Conservation (phyloP, 1,140 invertebrate genomes). For the Micrasema minimum region DNA sequence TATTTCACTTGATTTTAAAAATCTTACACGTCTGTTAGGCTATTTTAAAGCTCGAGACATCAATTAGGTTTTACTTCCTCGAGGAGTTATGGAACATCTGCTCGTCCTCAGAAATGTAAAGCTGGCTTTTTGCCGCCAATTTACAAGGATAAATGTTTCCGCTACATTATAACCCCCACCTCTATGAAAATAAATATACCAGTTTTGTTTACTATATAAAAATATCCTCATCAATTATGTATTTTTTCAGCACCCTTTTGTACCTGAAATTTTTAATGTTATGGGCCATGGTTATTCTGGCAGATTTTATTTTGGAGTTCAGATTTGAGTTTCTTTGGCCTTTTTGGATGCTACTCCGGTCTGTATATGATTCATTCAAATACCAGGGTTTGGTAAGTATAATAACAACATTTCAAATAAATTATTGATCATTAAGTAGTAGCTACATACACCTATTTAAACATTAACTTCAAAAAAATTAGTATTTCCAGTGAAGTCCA, state of each 20-base stretch:
- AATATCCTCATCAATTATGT: slow-evolving; percentile 38
- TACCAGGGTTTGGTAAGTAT: slow-evolving; percentile 96
- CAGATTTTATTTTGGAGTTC: slow-evolving; percentile 98
- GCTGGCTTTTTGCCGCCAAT: slow-evolving; percentile 22
- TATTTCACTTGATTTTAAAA: slow-evolving; percentile 1
- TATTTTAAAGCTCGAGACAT: background rate
- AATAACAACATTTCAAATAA: background rate
- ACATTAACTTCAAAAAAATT: too few species aligned
- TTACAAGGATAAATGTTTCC: background rate
- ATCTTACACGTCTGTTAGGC: background rate
- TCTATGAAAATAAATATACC: background rate
- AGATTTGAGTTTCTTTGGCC: slow-evolving; percentile 99
- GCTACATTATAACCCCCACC: background rate
- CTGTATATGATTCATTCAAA: slow-evolving; percentile 97
- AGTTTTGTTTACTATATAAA: background rate
- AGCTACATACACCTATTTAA: too few species aligned
- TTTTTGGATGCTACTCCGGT: slow-evolving; percentile 95
- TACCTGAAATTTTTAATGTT: slow-evolving; percentile 96
- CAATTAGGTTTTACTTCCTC: background rate
- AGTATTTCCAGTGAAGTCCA: too few species aligned
- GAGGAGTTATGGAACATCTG: slow-evolving; percentile 18
- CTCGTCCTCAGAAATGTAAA: slow-evolving; percentile 1
- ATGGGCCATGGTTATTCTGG: slow-evolving; percentile 94
- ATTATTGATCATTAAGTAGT: background rate
- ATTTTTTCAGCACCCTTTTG: slow-evolving; percentile 86